Evolutionary conservation across 1,140 invertebrate genomes (phyloP).

Genomic region (Hestina assimilis): DNA sequence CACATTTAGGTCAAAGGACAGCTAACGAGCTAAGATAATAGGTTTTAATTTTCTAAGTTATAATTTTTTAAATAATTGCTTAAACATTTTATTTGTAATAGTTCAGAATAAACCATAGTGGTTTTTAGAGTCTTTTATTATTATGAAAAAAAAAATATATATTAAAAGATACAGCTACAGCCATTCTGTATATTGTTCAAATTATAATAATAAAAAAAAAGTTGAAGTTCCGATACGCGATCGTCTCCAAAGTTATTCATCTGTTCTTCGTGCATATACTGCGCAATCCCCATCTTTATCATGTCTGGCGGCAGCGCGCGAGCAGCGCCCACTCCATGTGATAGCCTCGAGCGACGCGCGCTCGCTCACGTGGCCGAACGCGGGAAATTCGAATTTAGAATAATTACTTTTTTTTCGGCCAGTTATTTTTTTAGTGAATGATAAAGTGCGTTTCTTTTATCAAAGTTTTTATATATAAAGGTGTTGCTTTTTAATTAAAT

Average conservation of each 20-base stretch:
- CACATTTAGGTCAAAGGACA: too few species aligned
- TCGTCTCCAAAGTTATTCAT: neutral
- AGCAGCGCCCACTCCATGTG: slow-evolving; percentile 66
- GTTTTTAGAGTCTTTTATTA: too few species aligned
- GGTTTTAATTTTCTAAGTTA: too few species aligned
- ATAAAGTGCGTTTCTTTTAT: slow-evolving; percentile 4
- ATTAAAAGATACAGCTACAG: too few species aligned
- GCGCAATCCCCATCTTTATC: slow-evolving; percentile 58
- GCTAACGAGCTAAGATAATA: too few species aligned
- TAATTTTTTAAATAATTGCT: too few species aligned
- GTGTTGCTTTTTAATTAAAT: slow-evolving; percentile 2
- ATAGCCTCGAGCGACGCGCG: slow-evolving; percentile 72
- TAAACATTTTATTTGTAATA: too few species aligned
- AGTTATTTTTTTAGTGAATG: slow-evolving; percentile 22
- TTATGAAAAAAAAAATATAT: too few species aligned
- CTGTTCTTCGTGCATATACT: slow-evolving; percentile 27
- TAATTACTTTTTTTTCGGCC: slow-evolving; percentile 24
- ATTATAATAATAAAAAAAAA: too few species aligned
- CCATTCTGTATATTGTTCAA: too few species aligned
- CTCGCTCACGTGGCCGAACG: slow-evolving; percentile 53
- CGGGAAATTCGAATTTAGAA: slow-evolving; percentile 51
- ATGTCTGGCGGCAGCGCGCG: slow-evolving; percentile 45
- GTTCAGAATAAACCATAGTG: too few species aligned
- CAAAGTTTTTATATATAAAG: neutral
- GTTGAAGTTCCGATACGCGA: too few species aligned